These are phyloP conservation scores for Australoheros facetus DNA, from an alignment of 2,797 vertebrate species.

Conservation along the genomic window DNA sequence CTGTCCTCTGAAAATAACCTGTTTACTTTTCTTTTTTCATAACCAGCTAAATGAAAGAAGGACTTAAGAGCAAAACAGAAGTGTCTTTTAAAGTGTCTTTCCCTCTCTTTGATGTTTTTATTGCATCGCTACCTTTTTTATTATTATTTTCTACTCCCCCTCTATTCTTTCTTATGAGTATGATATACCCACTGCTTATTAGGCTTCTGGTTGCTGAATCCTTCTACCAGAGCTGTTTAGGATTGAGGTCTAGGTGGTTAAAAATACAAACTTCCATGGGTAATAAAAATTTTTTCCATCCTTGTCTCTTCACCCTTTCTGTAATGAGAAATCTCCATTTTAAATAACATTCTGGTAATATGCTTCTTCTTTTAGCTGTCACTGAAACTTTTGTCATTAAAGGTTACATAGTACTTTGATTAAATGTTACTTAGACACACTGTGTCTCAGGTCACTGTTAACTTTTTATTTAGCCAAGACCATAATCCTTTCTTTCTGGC, in stretches of 20 bases:
- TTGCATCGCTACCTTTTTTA: background rate
- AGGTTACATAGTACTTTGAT: background rate
- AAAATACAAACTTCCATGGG: background rate
- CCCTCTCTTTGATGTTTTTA: background rate
- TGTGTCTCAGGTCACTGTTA: background rate
- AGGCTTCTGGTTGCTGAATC: background rate
- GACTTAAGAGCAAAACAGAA: background rate
- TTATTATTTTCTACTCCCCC: background rate
- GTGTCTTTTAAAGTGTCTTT: background rate
- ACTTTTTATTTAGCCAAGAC: background rate
- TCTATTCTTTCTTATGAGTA: background rate
- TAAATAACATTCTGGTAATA: background rate
- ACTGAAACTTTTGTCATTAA: background rate
- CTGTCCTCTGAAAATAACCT: background rate
- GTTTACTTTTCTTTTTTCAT: conserved; percentile 12
- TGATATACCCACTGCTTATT: background rate
- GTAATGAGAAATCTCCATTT: background rate
- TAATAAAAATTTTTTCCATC: background rate
- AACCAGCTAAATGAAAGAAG: background rate
- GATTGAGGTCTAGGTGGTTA: background rate
- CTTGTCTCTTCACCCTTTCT: background rate
- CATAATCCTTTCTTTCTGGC: background rate
- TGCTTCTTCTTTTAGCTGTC: background rate
- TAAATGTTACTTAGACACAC: background rate
- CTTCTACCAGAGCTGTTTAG: background rate